phyloP scores from a whole-genome alignment of 37 sponge, comb jelly and placozoan species.

The Trichoplax adhaerens region DNA sequence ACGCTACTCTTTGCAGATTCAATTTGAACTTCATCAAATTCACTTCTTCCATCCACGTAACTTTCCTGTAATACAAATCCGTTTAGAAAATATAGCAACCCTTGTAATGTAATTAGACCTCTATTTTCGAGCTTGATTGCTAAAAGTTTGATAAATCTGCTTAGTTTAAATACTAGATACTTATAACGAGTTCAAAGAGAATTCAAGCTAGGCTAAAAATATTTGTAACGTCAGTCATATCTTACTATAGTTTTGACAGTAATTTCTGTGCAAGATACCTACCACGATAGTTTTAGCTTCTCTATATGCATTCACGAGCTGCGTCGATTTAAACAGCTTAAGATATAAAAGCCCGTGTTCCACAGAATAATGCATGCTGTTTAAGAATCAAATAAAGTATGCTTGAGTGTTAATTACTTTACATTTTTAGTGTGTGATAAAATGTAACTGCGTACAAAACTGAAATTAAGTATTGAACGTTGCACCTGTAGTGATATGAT shows the following conservation, averaged over 20 bases:
- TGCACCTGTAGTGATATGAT: slow-evolving; percentile 59
- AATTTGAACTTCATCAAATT: slow-evolving; percentile 35
- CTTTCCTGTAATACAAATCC: slow-evolving; percentile 14
- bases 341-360: slow-evolving; percentile 48
- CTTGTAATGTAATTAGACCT: too few relatives aligned
- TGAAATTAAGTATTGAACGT: not conserved
- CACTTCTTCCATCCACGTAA: slow-evolving; percentile 22
- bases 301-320: slow-evolving; percentile 52
- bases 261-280: not conserved
- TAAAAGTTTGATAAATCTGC: too few relatives aligned
- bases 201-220: too few relatives aligned
- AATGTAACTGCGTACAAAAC: not conserved
- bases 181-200: too few relatives aligned
- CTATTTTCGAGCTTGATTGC: too few relatives aligned
- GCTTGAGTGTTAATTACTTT: not conserved
- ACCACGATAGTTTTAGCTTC: slow-evolving; percentile 63
- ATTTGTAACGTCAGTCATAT: too few relatives aligned
- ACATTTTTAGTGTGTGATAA: not conserved
- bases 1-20: slow-evolving; percentile 58
- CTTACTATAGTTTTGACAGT: too few relatives aligned
- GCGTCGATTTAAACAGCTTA: slow-evolving; percentile 43
- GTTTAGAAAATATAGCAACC: too few relatives aligned
- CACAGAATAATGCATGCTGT: slow-evolving; percentile 26
- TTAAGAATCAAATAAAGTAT: not conserved
- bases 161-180: too few relatives aligned